Base-by-base conservation (phyloP, 2,797 vertebrate genomes). In the Chelon auratus region DNA sequence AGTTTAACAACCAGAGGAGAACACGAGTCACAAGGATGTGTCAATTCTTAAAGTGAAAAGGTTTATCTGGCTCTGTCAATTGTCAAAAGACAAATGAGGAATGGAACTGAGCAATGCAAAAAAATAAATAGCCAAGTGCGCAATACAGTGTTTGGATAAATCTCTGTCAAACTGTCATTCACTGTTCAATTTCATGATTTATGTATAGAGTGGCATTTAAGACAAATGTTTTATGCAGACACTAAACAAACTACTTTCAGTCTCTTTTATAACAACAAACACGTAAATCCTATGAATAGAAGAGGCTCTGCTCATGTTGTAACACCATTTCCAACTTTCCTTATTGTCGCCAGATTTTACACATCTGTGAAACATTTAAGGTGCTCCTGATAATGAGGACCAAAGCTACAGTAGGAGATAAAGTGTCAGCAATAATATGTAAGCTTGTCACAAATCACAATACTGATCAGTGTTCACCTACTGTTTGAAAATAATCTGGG, bases 211-310 rank as follows among this genome's bases (percentile, higher is more conserved):
- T 68, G 69, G 68, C 45, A 67, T 80, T 67, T 82, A 55, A 55
- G 52, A 88, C 65, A 79, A 72, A 81, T 84, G 78, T 66, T 87
- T 83, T 86, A 86, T 85, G 80, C 85, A 86, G 71, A 91, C 65
- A 81, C 55, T 47, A 65, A 78, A 77, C 67, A 70, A 72, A 73
- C 39, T 36, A 58, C 51, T 58, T 67, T 76, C 45, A 58, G 3
- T 67, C 70, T 61, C 39, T 82, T 77, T 64, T 55, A 39, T 52
- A 73, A 39, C 52, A 52, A 75, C 52, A 69, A 73, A 61, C 75
- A 78, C 68, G 62, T 55, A 77, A 17, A 77, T 72, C 57, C 76
- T 26, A 67, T 82, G 73, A 84, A 74, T 70, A 71, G 55, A 66
- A 53, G 72, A 60, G 47, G 8, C 57, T 81, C 62, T 40, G 30